Evolutionary conservation across 2,797 vertebrate species (phyloP), one percentile per base, ranked within the genome.

Genomic region (Poecilia velifera): DNA sequence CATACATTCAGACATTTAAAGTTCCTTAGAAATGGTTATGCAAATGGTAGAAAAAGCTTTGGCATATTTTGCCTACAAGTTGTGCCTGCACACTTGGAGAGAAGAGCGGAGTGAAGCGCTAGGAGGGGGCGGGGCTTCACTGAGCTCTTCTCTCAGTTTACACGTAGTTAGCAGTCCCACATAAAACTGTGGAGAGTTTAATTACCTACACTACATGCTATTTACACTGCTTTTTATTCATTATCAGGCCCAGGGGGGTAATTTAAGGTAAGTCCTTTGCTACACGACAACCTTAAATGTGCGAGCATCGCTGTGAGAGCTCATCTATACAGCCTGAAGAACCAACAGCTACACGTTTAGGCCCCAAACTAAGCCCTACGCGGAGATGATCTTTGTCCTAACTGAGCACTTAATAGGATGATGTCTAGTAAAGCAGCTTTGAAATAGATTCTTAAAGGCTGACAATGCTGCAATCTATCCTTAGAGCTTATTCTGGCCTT

Each of bases 131-230:
- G 76, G 88, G 92, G 93, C 92, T 91, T 93, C 93, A 92, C 86
- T 41, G 84, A 28, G 84, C 89, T 92, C 90, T 91, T 92, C 91
- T 79, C 90, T 86, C 76, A 85, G 84, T 86, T 88, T 81, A 76
- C 86, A 89, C 25, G 76, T 90, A 39, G 80, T 84, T 92, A 83
- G 89, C 91, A 87, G 82, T 84, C 93, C 97, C 97, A 97, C 97
- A 97, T 96, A 97, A 96, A 97, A 97, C 97, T 97, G 97, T 94
- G 97, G 96, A 91, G 91, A 94, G 87, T 80, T 87, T 79, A 84
- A 1, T 66, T 3, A 22, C 79, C 41, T 94, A 91, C 76, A 83
- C 79, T 83, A 68, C 83, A 85, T 81, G 88, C 87, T 95, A 96
- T 94, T 88, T 94, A 94, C 91, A 87, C 57, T 36, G 77, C 86